Percentiles rank a stretch among this genome's conserved stretches.
These are phyloP conservation scores for Semnornis frantzii DNA, from an alignment of 2,113 vertebrate species.

Conservation along the genomic window DNA sequence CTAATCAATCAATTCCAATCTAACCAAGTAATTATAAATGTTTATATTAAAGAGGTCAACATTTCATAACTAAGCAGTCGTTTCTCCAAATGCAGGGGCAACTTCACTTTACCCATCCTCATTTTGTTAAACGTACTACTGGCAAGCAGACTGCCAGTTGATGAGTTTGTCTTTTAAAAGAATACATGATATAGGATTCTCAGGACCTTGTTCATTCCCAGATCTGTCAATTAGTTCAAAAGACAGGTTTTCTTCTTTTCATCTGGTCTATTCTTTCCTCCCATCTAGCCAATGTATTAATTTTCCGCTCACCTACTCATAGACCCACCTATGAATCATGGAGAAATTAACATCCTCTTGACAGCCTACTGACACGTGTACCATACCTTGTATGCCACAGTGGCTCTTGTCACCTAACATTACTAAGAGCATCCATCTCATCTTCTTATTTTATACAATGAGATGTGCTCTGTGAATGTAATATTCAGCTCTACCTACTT, in stretches of 20 bases:
- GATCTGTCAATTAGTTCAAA: neutral
- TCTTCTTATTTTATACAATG: neutral
- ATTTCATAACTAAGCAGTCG: neutral
- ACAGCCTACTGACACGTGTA: neutral
- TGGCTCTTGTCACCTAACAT: conserved; percentile 19
- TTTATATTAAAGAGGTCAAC: neutral
- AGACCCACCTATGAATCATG: neutral
- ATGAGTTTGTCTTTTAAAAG: neutral
- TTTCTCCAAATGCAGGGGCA: neutral
- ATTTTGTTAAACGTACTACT: neutral
- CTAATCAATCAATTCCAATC: neutral
- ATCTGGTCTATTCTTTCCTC: neutral
- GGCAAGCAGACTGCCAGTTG: neutral
- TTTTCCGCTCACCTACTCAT: neutral
- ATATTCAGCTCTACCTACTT: conserved; percentile 6
- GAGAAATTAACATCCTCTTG: neutral
- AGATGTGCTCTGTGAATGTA: conserved; percentile 2
- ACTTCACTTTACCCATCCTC: neutral
- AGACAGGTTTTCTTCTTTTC: neutral
- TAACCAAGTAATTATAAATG: neutral
- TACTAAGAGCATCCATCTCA: conserved; percentile 20
- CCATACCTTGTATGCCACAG: neutral
- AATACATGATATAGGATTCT: neutral
- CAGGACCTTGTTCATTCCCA: neutral
- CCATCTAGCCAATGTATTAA: neutral